Base-by-base conservation (phyloP, 2,888 invertebrate species). In the Pseudanteris insignis region DNA sequence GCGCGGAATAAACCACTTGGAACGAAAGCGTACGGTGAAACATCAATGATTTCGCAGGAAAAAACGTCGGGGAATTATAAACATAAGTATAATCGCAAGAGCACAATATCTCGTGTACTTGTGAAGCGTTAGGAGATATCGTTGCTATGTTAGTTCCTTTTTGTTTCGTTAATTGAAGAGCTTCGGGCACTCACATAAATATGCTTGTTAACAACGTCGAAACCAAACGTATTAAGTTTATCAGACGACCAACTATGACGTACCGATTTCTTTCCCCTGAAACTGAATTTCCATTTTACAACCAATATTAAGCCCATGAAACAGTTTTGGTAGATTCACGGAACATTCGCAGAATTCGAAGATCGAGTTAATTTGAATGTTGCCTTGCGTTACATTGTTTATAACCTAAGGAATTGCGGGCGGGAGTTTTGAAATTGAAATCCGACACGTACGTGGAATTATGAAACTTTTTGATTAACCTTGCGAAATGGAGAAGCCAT, bases 401-500 rank as follows among this genome's bases (percentile, higher is more conserved):
- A n/a, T n/a, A n/a, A n/a, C n/a, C n/a, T n/a, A n/a, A n/a, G n/a
- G n/a, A n/a, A n/a, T n/a, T n/a, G n/a, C n/a, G n/a, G n/a, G n/a
- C n/a, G n/a, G n/a, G n/a, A n/a, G n/a, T n/a, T n/a, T n/a, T n/a
- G n/a, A n/a, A n/a, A n/a, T n/a, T n/a, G n/a, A n/a, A n/a, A n/a
- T n/a, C n/a, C n/a, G n/a, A n/a, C 26, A n/a, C 26, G 26, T 26
- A 26, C 14, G 25, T 29, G 11, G 48, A 34, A 38, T 58, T 58
- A 58, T 51, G 60, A 64, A 64, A 64, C 60, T 61, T 61, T 58
- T 58, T 58, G 58, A 64, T 64, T 50, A 61, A 46, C 41, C 21
- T 34, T 40, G 57, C 50, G 36, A 44, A 50, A 58, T 46, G 29
- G 25, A 36, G 50, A 51, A 21, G n/a, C 29, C 40, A 15, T 30